Base-by-base conservation (phyloP, 64 coral and sea anemone genomes). In the Stichodactyla mertensii region DNA sequence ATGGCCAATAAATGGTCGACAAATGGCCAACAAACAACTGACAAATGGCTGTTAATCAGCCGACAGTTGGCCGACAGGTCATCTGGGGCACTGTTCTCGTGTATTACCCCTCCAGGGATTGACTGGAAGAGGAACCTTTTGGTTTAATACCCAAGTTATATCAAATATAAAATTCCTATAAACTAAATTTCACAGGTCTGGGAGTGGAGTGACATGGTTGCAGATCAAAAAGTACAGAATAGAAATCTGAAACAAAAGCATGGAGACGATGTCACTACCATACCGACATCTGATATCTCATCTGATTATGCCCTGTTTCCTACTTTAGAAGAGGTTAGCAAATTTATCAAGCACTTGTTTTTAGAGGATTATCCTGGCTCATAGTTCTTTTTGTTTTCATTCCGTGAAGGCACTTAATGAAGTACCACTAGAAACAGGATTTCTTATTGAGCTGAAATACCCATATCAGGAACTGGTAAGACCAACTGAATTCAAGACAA, bases 341-440 rank as follows among this genome's bases (percentile, higher is more conserved):
- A 45, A 45, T 45, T 45, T 45, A 45, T 45, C 36, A 45, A 45
- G 36, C 36, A 45, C 36, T 4, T 45, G 36, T 45, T 45, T 45
- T 45, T 45, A 45, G 36, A 45, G 36, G 36, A 45, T 45, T 45
- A 45, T 4, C 36, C 36, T 45, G 36, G 36, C 18, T 66, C 16
- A 20, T 66, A 20, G 6, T 66, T 20, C 5, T 66, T 66, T 16
- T 66, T 66, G 62, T 66, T 66, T 6, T 20, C 5, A n/a, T 66
- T 16, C 2, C 19, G 7, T 74, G 7, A 18, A 82, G 80, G 80
- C 80, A 57, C 28, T 82, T 14, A 4, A 10, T 11, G 80, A 82
- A 22, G 80, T 82, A 55, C 55, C 80, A 55, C 52, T 24, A 10
- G 80, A 82, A 82, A 16, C 51, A 55, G 80, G 80, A 27, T 82